Conservation (phyloP, 2,113 vertebrate genomes). For the Podarcis cretensis region DNA sequence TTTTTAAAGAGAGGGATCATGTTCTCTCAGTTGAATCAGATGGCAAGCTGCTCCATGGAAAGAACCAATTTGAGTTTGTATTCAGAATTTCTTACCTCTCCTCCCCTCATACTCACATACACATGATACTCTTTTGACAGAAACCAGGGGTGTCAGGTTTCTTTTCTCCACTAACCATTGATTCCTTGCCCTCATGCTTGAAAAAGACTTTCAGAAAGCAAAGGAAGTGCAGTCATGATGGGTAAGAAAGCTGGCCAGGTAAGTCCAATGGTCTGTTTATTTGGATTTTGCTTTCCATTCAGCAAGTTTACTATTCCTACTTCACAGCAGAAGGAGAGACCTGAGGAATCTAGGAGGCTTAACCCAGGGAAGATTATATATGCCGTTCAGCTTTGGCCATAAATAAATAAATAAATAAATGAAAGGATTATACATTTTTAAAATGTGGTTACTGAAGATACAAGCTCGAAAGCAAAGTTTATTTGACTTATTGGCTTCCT, state of each 20-base stretch:
- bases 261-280: background rate
- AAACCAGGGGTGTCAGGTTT: background rate
- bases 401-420: background rate
- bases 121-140: background rate
- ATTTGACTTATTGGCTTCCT: slow-evolving; percentile 14
- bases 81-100: background rate
- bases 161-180: background rate
- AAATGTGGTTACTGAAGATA: slow-evolving; percentile 32
- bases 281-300: background rate
- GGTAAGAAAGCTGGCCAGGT: background rate
- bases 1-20: background rate
- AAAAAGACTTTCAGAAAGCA: background rate
- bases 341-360: slow-evolving; percentile 26
- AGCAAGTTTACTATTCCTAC: too few species aligned
- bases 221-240: background rate
- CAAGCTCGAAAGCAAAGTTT: slow-evolving; percentile 24
- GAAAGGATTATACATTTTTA: slow-evolving; percentile 39
- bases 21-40: background rate
- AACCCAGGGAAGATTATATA: slow-evolving; percentile 6
- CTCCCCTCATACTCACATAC: background rate
- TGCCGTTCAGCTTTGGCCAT: background rate
- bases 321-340: background rate
- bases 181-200: background rate
- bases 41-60: background rate
- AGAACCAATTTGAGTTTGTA: background rate